Evolutionary conservation across 2,113 vertebrate genomes (phyloP).

Genomic region (Donacobius atricapilla): DNA sequence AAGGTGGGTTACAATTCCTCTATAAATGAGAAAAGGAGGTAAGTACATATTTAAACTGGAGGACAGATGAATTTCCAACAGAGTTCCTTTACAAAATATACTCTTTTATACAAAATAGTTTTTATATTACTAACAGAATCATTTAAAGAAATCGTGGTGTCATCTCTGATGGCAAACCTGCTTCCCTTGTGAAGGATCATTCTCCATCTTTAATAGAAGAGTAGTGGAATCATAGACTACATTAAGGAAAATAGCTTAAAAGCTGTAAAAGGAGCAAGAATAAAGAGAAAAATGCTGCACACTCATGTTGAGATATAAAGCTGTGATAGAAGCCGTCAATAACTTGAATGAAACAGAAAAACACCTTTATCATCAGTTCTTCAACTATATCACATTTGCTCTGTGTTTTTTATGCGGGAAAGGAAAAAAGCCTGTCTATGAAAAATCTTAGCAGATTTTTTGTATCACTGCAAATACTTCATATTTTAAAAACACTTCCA

Average conservation of each 20-base stretch:
- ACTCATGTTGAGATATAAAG: not conserved
- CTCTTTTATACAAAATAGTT: not conserved
- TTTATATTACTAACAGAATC: not conserved
- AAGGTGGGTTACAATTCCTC: not conserved
- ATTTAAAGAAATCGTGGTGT: not conserved
- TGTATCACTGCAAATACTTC: not conserved
- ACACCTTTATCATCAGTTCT: not conserved
- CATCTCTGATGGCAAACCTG: not conserved
- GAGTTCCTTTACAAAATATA: not conserved
- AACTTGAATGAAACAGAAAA: not conserved
- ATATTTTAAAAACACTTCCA: not conserved
- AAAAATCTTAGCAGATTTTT: not conserved
- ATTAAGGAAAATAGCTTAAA: slow-evolving; percentile 3
- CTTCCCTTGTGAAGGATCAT: not conserved
- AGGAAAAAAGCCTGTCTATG: not conserved
- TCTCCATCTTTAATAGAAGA: not conserved
- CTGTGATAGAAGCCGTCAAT: slow-evolving; percentile 1
- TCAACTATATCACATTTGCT: not conserved
- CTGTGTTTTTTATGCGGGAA: not conserved
- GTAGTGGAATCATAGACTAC: not conserved
- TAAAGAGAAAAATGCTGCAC: not conserved
- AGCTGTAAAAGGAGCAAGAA: not conserved
- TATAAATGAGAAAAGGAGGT: not conserved
- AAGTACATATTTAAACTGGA: not conserved
- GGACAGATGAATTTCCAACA: not conserved